Percentiles rank a stretch among this genome's conserved stretches.
These are phyloP conservation scores for Monopterus albus DNA, from an alignment of 2,113 vertebrate genomes.

Conservation along the genomic window DNA sequence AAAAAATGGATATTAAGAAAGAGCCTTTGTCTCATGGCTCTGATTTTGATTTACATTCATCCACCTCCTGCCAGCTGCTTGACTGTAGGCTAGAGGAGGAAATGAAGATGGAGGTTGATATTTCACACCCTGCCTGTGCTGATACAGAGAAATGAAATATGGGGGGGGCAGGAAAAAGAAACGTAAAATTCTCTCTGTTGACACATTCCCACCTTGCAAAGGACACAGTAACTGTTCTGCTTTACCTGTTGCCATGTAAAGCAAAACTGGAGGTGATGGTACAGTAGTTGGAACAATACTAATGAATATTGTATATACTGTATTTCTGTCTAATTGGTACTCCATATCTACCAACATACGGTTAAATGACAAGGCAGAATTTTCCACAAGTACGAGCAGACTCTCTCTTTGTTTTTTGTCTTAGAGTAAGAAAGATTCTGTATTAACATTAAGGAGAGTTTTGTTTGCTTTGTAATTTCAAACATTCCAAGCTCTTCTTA, in stretches of 20 bases:
- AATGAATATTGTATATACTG: neutral
- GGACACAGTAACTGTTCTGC: neutral
- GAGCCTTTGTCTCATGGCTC: constrained; percentile 28
- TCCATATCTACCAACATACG: neutral
- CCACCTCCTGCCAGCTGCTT: neutral
- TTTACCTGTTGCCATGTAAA: neutral
- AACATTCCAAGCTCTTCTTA: constrained; percentile 37
- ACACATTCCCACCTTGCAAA: constrained; percentile 1
- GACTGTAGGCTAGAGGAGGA: neutral
- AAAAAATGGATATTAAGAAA: constrained; percentile 35
- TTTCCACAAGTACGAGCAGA: neutral
- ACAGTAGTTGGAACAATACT: neutral
- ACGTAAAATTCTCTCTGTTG: neutral
- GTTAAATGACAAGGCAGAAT: neutral
- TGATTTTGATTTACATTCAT: neutral
- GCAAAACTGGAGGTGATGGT: constrained; percentile 3
- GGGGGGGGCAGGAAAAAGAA: neutral
- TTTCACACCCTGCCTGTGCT: neutral
- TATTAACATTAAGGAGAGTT: too few species aligned
- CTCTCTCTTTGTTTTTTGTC: constrained; percentile 1
- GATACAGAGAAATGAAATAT: neutral
- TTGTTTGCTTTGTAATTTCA: neutral
- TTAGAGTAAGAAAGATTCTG: neutral
- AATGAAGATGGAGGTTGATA: constrained; percentile 40
- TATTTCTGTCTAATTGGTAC: neutral